Evolutionary conservation across 2,888 invertebrate species (phyloP), one percentile per base, ranked within the genome.

Genomic region (Hyposoter didymator): DNA sequence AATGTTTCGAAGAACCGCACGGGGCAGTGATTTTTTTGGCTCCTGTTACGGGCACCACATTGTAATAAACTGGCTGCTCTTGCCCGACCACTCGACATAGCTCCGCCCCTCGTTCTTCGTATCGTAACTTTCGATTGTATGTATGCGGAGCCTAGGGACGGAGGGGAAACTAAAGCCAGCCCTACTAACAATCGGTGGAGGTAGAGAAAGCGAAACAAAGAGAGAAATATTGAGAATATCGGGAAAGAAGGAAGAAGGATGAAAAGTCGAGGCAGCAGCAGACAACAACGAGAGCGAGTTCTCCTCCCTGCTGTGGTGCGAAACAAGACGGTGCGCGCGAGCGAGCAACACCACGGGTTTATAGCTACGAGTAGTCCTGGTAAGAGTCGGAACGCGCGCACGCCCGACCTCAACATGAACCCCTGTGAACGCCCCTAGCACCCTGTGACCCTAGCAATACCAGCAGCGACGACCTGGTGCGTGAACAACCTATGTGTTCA

Each of bases 91-190:
- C 85, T 80, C 69, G 17, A 80, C 84, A 75, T 87, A 76, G 91
- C 92, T 88, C 92, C 92, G 93, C 93, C 93, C 76, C 80, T 85
- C 80, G 55, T 73, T 83, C 80, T 72, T 75, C 90, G 90, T 90
- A 84, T 86, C 87, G 90, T 90, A 90, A 89, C 91, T 91, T 88
- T 90, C 89, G 90, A 92, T 93, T 93, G 92, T 92, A 28, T 72
- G 67, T 73, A 69, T 73, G 75, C 32, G 47, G 88, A 85, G 64
- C 47, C 82, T 52, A 28, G 69, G 78, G 52, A 28, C 43, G 14
- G 43, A 45, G 49, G 88, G 81, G 89, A 75, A 78, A 70, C 88
- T 87, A 88, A 90, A 91, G 90, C 91, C 92, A 91, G 90, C 92
- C 92, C 91, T 91, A 91, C 92, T 90, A 86, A 88, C 89, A 88